A percentile compares a stretch with the other conserved stretches of the same genome.
These are phyloP conservation scores for Leptocoma aspasia DNA, from an alignment of 2,113 vertebrate genomes.

Conservation along the genomic window DNA sequence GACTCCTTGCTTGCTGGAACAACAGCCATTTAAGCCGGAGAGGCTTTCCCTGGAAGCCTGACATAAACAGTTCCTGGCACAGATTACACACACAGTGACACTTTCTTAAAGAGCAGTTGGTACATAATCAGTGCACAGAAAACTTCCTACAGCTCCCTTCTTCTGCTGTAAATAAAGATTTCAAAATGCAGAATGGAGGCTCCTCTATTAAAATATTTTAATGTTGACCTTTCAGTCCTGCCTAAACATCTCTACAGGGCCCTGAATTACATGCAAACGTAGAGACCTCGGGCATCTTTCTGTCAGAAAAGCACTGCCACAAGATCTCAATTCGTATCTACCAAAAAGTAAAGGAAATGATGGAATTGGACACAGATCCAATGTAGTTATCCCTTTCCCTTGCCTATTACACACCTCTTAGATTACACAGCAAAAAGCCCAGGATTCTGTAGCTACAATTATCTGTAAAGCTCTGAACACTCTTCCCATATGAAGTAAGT, in stretches of 20 bases:
- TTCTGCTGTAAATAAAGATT: background rate
- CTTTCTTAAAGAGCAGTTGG: background rate
- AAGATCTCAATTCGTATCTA: background rate
- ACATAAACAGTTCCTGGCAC: background rate
- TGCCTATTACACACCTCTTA: background rate
- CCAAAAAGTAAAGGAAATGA: background rate
- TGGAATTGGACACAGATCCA: background rate
- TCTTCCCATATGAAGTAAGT: background rate
- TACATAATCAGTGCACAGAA: background rate
- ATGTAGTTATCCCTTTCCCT: background rate
- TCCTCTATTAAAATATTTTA: background rate
- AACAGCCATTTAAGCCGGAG: background rate
- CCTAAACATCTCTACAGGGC: background rate
- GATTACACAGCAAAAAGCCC: background rate
- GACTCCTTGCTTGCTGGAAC: background rate
- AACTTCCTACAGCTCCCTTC: background rate
- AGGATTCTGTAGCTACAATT: background rate
- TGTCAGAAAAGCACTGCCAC: background rate
- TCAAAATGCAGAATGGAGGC: background rate
- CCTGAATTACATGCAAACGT: accelerated
- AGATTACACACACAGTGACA: background rate
- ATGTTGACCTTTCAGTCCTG: background rate
- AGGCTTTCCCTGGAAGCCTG: background rate
- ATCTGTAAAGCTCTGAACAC: background rate
- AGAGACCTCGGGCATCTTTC: background rate